Evolutionary conservation across 2,888 invertebrate genomes (phyloP).

Genomic region (Drosophila parthenogenetica): DNA sequence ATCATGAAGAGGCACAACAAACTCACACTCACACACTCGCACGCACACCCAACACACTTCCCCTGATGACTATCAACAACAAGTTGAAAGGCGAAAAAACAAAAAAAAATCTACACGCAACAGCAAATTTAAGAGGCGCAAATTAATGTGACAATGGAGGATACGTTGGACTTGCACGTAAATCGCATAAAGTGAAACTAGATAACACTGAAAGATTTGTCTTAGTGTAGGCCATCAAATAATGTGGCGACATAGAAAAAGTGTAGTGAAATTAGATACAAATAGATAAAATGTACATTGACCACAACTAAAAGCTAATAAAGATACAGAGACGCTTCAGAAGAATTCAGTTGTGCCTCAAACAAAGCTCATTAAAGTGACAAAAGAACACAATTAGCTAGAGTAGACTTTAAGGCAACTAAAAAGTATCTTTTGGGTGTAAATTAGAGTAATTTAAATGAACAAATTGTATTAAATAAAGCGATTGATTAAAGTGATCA

Average conservation of each 20-base stretch:
- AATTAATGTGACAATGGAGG: slow-evolving; percentile 33
- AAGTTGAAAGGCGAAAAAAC: slow-evolving; percentile 32
- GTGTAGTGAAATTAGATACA: not conserved
- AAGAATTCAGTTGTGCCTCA: too few species aligned
- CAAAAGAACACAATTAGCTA: not conserved
- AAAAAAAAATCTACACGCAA: slow-evolving; percentile 3
- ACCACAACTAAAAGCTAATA: not conserved
- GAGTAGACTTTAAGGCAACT: not conserved
- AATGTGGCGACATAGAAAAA: not conserved
- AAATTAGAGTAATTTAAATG: not conserved
- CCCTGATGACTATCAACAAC: slow-evolving; percentile 39
- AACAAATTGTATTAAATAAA: too few species aligned
- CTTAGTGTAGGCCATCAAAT: too few species aligned
- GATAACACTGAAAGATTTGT: not conserved
- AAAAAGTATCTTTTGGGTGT: not conserved
- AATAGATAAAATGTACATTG: not conserved
- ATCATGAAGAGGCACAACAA: slow-evolving; percentile 32
- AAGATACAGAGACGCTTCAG: not conserved
- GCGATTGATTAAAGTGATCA: too few species aligned
- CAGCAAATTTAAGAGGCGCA: slow-evolving; percentile 9
- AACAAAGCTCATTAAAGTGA: not conserved
- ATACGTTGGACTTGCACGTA: slow-evolving; percentile 29
- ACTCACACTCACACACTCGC: slow-evolving; percentile 11
- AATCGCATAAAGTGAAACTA: slow-evolving; percentile 16
- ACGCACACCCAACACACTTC: slow-evolving; percentile 13